Percentiles rank a stretch among this genome's conserved stretches.
Evolutionary conservation across 1,140 invertebrate species (phyloP).

Genomic region (Hycleus cichorii): DNA sequence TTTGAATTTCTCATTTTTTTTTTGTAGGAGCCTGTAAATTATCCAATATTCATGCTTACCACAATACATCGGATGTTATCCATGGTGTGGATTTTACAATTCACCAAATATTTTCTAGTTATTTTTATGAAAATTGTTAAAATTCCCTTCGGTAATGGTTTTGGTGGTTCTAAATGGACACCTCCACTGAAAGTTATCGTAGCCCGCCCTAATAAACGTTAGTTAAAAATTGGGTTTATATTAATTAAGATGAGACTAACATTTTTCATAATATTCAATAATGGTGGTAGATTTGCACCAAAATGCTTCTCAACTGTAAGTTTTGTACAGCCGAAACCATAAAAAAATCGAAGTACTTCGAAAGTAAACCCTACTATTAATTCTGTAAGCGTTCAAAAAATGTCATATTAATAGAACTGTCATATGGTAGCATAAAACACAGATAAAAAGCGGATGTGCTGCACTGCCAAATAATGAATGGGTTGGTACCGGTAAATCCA

Average conservation of each 20-base stretch:
- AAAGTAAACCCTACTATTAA: slow-evolving; percentile 23
- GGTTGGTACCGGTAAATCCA: slow-evolving; percentile 18
- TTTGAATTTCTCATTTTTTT: no score
- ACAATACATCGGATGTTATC: no score
- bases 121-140: no score
- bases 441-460: slow-evolving; percentile 34
- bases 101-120: neutral
- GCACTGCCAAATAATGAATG: slow-evolving; percentile 33
- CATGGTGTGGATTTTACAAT: neutral
- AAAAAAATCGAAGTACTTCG: slow-evolving; percentile 14
- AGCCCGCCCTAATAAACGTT: slow-evolving; percentile 7
- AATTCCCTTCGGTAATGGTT: slow-evolving; percentile 30
- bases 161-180: slow-evolving; percentile 38
- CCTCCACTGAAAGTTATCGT: slow-evolving; percentile 37
- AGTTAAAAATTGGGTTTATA: slow-evolving; percentile 28
- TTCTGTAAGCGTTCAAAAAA: slow-evolving; percentile 33
- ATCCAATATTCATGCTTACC: no score
- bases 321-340: slow-evolving; percentile 1
- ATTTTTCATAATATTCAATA: slow-evolving; percentile 25
- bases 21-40: no score
- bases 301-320: slow-evolving; percentile 30
- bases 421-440: slow-evolving; percentile 23
- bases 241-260: slow-evolving; percentile 34
- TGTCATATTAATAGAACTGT: slow-evolving; percentile 2
- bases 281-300: slow-evolving; percentile 26